These are phyloP conservation scores for Osmerus mordax DNA, from an alignment of 2,113 vertebrate genomes.

Conservation along the genomic window DNA sequence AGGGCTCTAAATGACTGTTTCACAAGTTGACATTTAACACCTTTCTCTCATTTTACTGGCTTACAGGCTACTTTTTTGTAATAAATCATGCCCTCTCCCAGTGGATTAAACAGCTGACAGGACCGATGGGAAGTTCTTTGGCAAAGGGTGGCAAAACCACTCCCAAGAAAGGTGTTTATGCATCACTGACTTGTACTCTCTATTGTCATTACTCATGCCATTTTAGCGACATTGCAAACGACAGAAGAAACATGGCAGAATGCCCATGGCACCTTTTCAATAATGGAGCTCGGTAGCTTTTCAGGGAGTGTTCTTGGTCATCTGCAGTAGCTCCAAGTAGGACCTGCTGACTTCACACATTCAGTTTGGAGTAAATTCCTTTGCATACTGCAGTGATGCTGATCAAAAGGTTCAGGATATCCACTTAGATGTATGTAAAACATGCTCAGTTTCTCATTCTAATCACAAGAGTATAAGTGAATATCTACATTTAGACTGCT, in stretches of 20 bases:
- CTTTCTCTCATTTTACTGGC: not conserved
- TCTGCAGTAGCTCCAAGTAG: not conserved
- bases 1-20: conserved; percentile 1
- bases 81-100: conserved; percentile 1
- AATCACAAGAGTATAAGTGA: not conserved
- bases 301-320: not conserved
- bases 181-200: not conserved
- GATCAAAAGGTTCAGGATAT: not conserved
- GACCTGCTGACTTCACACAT: not conserved
- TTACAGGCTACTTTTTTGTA: not conserved
- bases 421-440: not conserved
- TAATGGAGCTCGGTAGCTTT: not conserved
- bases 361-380: not conserved
- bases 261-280: conserved; percentile 8
- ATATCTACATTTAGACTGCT: too few relatives aligned
- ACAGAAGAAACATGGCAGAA: not conserved
- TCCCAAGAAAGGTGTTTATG: conserved; percentile 4
- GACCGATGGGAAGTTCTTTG: not conserved
- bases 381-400: not conserved
- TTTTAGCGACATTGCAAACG: not conserved
- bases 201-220: not conserved
- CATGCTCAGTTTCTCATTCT: not conserved
- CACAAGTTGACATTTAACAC: not conserved
- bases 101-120: not conserved
- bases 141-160: not conserved